Percentiles rank a stretch among this genome's conserved stretches.
Conservation (phyloP, 2,888 invertebrate genomes). For the Orthosia cruda region DNA sequence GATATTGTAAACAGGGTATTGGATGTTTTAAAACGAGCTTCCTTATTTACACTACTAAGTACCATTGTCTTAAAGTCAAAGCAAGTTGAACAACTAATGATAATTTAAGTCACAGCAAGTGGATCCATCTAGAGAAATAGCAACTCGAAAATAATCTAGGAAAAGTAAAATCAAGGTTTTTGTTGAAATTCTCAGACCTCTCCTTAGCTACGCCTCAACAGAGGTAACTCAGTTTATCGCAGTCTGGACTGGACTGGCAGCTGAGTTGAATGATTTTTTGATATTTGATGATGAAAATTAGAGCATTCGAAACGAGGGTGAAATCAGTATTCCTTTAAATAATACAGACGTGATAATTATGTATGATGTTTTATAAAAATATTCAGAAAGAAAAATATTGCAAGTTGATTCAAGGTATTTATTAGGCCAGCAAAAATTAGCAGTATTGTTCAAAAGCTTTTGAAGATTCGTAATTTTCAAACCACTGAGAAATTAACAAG, state of each 20-base stretch:
- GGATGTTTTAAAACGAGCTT: neutral
- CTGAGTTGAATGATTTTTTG: too few species aligned
- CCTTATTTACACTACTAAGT: neutral
- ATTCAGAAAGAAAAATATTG: constrained; percentile 17
- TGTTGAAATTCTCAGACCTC: neutral
- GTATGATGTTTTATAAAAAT: too few species aligned
- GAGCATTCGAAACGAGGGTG: too few species aligned
- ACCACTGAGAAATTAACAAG: constrained; percentile 50
- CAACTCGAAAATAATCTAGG: neutral
- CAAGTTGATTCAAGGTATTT: constrained; percentile 39
- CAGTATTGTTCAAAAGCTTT: constrained; percentile 47
- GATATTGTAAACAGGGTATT: neutral
- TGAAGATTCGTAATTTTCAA: constrained; percentile 35
- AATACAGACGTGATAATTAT: too few species aligned
- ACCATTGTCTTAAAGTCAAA: constrained; percentile 4
- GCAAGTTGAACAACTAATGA: constrained; percentile 4
- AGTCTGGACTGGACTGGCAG: too few species aligned
- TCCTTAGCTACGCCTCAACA: too few species aligned
- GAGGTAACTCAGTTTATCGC: too few species aligned
- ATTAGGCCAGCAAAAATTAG: constrained; percentile 41
- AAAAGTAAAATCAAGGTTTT: neutral
- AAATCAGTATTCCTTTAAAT: too few species aligned
- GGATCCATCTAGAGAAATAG: neutral
- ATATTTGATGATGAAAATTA: too few species aligned
- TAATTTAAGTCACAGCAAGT: constrained; percentile 20